Evolutionary conservation across 2,113 vertebrate species (phyloP), one percentile per base, ranked within the genome.

Genomic region (Bos indicus): DNA sequence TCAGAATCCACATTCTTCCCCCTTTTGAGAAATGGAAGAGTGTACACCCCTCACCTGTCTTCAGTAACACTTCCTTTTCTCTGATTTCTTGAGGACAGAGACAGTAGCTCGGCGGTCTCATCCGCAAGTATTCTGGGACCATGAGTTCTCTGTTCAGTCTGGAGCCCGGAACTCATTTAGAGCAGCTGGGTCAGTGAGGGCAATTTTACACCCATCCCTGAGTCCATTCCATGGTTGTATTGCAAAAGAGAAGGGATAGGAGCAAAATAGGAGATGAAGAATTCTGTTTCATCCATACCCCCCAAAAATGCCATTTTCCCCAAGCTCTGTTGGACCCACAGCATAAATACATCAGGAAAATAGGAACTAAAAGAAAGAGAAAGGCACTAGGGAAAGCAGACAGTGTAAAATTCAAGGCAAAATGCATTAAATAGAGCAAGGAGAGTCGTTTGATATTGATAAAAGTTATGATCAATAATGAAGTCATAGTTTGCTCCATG

Each of bases 391-490:
- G 43, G 80, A 81, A 51, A 43, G 48, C 0, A 19, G 56, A 23
- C 11, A 59, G 74, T 43, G 19, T 28, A 56, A 88, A 87, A 90
- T 25, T 56, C 52, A 25, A 97, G 90, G 59, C 71, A 88, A 92
- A 46, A n/a, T 59, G 43, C 40, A n/a, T 46, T 91, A 85, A 88
- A 40, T 28, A 93, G 86, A 57, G 46, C 95, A 92, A 81, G 84
- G 43, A 93, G 48, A 84, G 64, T 62, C 40, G 25, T 87, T 93
- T 80, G 83, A 80, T 94, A 77, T 23, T 91, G 92, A 88, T 90
- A 77, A 96, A 97, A 97, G 54, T 96, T 92, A 93, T 48, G 57
- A 78, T 93, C 91, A 51, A 94, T 96, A 94, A 94, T 60, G 94
- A 97, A 97, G 85, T 52, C 83, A 17, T n/a, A 62, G 87, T 64